These are phyloP conservation scores for Petrophora chlorosata DNA, from an alignment of 2,888 invertebrate species.

Conservation along the genomic window DNA sequence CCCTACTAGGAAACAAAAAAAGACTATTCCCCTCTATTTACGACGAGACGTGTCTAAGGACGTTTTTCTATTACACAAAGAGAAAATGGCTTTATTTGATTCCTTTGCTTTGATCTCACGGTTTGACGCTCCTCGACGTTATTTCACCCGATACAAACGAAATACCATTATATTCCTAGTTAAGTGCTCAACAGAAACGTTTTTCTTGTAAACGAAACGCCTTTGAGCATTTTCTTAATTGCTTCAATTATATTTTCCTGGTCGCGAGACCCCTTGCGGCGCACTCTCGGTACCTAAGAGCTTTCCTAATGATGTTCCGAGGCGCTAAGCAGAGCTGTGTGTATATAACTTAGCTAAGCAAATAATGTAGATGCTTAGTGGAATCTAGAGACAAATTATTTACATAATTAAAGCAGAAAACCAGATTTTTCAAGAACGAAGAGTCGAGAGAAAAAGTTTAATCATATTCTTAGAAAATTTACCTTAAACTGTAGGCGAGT, in stretches of 20 bases:
- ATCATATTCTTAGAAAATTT: no score
- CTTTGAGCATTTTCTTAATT: constrained; percentile 27
- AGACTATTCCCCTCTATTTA: constrained; percentile 36
- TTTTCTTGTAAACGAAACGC: constrained; percentile 25
- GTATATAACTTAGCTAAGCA: neutral
- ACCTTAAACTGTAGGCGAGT: no score
- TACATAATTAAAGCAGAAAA: no score
- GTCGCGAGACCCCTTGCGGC: constrained; percentile 15
- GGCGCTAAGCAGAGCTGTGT: neutral
- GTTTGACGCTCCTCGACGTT: constrained; percentile 10
- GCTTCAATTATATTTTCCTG: constrained; percentile 21
- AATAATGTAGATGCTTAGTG: no score
- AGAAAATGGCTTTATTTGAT: constrained; percentile 36
- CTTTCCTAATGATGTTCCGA: constrained; percentile 7
- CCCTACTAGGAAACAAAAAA: constrained; percentile 34
- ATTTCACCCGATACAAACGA: constrained; percentile 5
- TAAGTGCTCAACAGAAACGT: constrained; percentile 20
- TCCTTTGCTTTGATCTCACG: constrained; percentile 26
- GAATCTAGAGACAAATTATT: no score
- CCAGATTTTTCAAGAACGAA: no score
- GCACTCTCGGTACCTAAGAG: neutral
- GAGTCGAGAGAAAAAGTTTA: no score
- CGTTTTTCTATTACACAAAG: constrained; percentile 18
- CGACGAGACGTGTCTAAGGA: constrained; percentile 13
- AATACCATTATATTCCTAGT: constrained; percentile 12